phyloP scores from a whole-genome alignment of 2,113 vertebrate genomes.

The Chaenocephalus aceratus region DNA sequence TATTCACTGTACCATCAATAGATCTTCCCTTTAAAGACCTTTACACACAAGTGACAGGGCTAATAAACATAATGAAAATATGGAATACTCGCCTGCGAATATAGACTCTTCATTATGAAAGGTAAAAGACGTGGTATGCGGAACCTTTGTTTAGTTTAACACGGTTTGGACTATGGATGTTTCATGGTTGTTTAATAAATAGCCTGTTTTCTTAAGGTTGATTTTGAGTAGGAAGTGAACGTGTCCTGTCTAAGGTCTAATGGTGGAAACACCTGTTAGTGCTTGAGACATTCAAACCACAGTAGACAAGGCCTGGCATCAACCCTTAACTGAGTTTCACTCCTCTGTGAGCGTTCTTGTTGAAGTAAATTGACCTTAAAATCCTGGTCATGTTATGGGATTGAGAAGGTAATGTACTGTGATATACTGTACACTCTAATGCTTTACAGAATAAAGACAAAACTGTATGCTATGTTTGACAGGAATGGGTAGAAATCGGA shows the following conservation, averaged over 20 bases:
- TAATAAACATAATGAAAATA: no score
- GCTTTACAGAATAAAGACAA: neutral
- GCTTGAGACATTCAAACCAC: neutral
- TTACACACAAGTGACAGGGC: no score
- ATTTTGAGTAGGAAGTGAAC: neutral
- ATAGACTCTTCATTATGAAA: no score
- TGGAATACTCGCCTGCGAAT: no score
- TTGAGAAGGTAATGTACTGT: slow-evolving; percentile 6
- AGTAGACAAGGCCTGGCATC: neutral
- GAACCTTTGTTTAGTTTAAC: no score
- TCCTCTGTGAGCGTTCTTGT: neutral
- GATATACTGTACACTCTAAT: neutral
- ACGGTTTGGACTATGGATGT: no score
- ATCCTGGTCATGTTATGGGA: neutral
- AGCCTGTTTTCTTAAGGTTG: neutral
- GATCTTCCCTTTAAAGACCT: neutral
- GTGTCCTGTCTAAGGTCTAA: neutral
- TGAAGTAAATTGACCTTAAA: slow-evolving; percentile 16
- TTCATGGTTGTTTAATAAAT: no score
- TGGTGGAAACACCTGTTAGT: neutral
- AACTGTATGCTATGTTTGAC: neutral
- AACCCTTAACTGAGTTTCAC: neutral
- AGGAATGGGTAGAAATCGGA: slow-evolving; percentile 15
- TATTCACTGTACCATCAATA: neutral
- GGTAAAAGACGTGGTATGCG: no score